Evolutionary conservation across 2,797 vertebrate species (phyloP), one percentile per base, ranked within the genome.

Genomic region (Mormyrus proboscirostris): DNA sequence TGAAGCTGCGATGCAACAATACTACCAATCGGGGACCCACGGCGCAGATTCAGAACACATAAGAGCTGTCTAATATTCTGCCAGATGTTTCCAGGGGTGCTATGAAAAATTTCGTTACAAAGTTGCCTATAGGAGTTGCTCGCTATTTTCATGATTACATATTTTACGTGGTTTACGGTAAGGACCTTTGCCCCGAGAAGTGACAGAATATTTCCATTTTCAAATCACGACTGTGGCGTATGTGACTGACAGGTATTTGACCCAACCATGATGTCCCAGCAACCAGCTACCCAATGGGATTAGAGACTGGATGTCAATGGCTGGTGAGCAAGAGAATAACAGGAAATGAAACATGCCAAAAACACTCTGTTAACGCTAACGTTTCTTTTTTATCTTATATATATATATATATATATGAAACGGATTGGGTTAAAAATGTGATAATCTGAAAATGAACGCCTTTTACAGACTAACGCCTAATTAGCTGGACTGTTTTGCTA

Each of bases 281-380:
- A 4, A 44, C 12, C 16, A 22, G 50, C 84, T 79, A 2, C 5
- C 73, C 84, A 55, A 76, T 41, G 6, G 5, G 3, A 22, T 29
- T n/a, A 22, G 10, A 87, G n/a, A 83, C 87, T 86, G 62, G 8
- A 5, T 16, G n/a, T 62, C 29, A 6, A 38, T 5, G 53, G 25
- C 49, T 53, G 51, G 65, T 44, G 73, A 22, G 49, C 53, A 6
- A 84, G 47, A 65, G 19, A 10, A 59, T 12, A 90, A 62, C 86
- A 22, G 53, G 90, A 91, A 93, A 90, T 91, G 57, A 84, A 88
- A 85, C 83, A 59, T 85, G 89, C 90, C 88, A 82, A 38, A 88
- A 73, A 76, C n/a, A 25, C 57, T 50, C 33, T 1, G 14, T 87
- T 76, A 50, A 44, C 51, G 53, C 50, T 41, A 49, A 41, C 44